Conservation (phyloP, 2,888 invertebrate species). For the Scelioninae gen. 1 region DNA sequence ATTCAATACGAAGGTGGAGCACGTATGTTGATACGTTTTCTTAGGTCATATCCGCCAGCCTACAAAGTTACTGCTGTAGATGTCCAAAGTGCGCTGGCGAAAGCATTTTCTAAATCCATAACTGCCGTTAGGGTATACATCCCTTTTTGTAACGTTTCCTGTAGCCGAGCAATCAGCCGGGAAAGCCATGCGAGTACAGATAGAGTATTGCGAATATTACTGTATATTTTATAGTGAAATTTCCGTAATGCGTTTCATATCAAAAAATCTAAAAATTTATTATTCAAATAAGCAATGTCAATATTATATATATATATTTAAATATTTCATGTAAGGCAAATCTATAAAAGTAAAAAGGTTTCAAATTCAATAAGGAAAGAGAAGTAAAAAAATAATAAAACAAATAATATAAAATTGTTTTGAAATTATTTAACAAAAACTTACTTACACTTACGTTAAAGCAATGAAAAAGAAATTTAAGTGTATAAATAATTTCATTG, state of each 20-base stretch:
- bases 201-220: not conserved
- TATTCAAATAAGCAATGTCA: not conserved
- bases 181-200: not conserved
- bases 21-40: not conserved
- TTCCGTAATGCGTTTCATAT: not conserved
- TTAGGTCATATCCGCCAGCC: not conserved
- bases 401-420: not conserved
- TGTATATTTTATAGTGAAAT: constrained; percentile 2
- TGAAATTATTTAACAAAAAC: too few relatives aligned
- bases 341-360: not conserved
- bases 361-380: not conserved
- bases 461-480: too few relatives aligned
- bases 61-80: constrained; percentile 1
- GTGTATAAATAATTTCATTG: not conserved
- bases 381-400: not conserved
- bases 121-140: constrained; percentile 1
- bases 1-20: not conserved
- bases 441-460: too few relatives aligned
- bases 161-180: not conserved
- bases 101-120: constrained; percentile 3
- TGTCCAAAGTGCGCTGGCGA: constrained; percentile 4
- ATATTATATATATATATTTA: not conserved
- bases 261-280: not conserved
- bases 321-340: not conserved
- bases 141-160: not conserved